Conservation (phyloP, 2,888 invertebrate species). For the Drosophila nr. fundita region DNA sequence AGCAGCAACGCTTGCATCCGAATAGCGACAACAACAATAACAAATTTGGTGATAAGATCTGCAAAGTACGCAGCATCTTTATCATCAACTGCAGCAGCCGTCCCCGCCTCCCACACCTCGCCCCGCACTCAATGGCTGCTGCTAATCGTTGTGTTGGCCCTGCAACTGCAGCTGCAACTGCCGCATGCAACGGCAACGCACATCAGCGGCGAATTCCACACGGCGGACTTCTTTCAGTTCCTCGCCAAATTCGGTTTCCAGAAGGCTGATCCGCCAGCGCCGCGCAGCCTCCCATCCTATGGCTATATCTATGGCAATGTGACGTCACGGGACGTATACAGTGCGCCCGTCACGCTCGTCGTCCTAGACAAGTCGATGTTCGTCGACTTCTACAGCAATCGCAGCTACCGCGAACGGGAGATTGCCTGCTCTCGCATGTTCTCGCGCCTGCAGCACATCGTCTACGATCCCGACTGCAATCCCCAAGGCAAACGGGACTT, state of each 20-base stretch:
- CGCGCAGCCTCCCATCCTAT: slow-evolving; percentile 90
- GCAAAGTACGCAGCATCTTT: slow-evolving; percentile 49
- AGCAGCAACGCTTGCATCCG: slow-evolving; percentile 10
- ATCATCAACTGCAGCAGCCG: slow-evolving; percentile 17
- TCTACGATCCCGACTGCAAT: slow-evolving; percentile 94
- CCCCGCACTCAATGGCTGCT: slow-evolving; percentile 32
- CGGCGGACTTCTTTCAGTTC: slow-evolving; percentile 94
- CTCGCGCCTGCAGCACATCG: slow-evolving; percentile 91
- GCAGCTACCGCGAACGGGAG: slow-evolving; percentile 88
- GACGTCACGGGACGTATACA: slow-evolving; percentile 89
- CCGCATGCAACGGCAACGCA: slow-evolving; percentile 85
- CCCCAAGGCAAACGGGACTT: slow-evolving; percentile 87
- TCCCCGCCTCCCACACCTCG: slow-evolving; percentile 14
- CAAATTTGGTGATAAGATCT: slow-evolving; percentile 46
- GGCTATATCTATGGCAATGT: slow-evolving; percentile 99
- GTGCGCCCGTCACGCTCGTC: slow-evolving; percentile 91
- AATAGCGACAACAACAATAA: slow-evolving; percentile 2
- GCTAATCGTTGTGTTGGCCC: slow-evolving; percentile 37
- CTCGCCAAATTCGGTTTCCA: slow-evolving; percentile 98
- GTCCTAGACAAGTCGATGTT: slow-evolving; percentile 95
- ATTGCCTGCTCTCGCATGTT: slow-evolving; percentile 95
- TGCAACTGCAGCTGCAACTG: slow-evolving; percentile 20
- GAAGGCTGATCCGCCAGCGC: slow-evolving; percentile 92
- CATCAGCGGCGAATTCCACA: slow-evolving; percentile 88
- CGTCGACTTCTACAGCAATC: slow-evolving; percentile 94